These are phyloP conservation scores for Macrophya alboannulata DNA, from an alignment of 2,888 invertebrate species.

Conservation along the genomic window DNA sequence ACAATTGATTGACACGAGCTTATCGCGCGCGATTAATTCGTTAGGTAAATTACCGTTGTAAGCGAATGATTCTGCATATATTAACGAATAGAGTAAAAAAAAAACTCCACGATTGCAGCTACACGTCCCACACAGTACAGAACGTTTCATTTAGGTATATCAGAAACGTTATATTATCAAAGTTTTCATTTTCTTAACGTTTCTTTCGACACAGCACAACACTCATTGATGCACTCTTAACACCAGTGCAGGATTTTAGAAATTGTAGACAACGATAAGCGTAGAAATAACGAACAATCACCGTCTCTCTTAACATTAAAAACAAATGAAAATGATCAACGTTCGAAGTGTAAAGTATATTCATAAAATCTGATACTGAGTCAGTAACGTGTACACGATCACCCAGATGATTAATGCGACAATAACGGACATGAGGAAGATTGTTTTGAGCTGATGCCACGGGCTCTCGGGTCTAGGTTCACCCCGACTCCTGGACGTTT, in stretches of 20 bases:
- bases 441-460: constrained; percentile 81
- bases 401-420: constrained; percentile 81
- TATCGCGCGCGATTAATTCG: not conserved
- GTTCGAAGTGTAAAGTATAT: constrained; percentile 26
- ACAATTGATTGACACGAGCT: not conserved
- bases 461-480: constrained; percentile 78
- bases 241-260: too few species aligned
- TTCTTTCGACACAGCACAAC: too few species aligned
- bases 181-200: not conserved
- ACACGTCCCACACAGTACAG: not conserved
- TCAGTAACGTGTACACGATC: constrained; percentile 77
- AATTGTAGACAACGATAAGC: not conserved
- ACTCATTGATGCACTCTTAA: too few species aligned
- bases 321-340: not conserved
- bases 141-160: not conserved
- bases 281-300: not conserved
- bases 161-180: not conserved
- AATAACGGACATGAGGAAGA: constrained; percentile 80
- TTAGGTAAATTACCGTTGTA: constrained; percentile 3
- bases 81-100: not conserved
- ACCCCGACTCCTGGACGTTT: constrained; percentile 62
- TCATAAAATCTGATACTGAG: constrained; percentile 73
- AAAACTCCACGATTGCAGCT: not conserved
- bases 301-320: not conserved
- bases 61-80: not conserved